These are phyloP conservation scores for Dryomyza anilis DNA, from an alignment of 2,888 invertebrate genomes.

Conservation along the genomic window DNA sequence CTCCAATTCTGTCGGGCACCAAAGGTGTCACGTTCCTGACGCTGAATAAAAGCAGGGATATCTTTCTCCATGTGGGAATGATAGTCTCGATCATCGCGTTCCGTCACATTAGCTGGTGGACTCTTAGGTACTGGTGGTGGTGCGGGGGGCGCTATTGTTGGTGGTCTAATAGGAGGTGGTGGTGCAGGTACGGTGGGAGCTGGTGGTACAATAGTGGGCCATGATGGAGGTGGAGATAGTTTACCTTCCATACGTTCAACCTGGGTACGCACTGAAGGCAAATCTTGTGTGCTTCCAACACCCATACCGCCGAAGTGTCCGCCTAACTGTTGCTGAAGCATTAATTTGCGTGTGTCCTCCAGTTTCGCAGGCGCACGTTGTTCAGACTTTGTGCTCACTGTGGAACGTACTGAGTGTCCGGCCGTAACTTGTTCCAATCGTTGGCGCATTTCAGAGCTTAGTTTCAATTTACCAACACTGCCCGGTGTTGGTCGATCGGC, in stretches of 20 bases:
- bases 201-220: conserved; percentile 71
- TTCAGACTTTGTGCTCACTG: conserved; percentile 73
- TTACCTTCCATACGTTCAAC: conserved; percentile 67
- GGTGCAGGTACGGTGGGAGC: conserved; percentile 66
- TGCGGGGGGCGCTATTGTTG: conserved; percentile 64
- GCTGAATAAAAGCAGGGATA: conserved; percentile 68
- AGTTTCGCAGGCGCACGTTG: conserved; percentile 78
- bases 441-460: conserved; percentile 91
- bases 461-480: conserved; percentile 86
- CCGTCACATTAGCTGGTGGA: conserved; percentile 60
- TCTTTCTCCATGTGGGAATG: conserved; percentile 49
- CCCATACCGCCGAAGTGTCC: conserved; percentile 59
- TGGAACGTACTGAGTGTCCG: conserved; percentile 82
- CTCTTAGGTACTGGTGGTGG: conserved; percentile 73
- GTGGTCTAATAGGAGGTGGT: conserved; percentile 66
- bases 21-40: conserved; percentile 75
- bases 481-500: conserved; percentile 83
- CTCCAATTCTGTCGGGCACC: conserved; percentile 70
- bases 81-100: conserved; percentile 56
- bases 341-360: conserved; percentile 82
- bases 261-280: conserved; percentile 63
- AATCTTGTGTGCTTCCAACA: conserved; percentile 39
- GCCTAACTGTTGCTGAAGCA: conserved; percentile 84
- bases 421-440: conserved; percentile 87
- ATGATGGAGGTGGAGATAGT: conserved; percentile 67